Base-by-base conservation (phyloP, 1,140 invertebrate genomes). In the Bombus waltoni region DNA sequence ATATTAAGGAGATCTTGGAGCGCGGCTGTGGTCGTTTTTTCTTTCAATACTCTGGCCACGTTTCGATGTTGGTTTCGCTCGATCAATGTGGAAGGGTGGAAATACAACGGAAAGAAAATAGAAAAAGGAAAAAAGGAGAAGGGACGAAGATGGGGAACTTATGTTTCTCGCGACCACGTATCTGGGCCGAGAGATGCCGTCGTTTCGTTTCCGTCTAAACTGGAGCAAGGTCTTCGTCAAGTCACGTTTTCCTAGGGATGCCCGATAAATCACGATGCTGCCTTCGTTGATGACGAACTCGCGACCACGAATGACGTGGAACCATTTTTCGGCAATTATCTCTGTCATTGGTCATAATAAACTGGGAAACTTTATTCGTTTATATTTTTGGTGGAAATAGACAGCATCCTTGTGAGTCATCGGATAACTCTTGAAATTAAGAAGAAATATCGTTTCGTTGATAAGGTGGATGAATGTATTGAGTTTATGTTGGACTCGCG, bases 221-320 rank as follows among this genome's bases (percentile, higher is more conserved):
- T 91, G 83, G 89, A 85, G 77, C 89, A 91, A 91, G 87, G 87
- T 91, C 85, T 83, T 86, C 76, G 88, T 83, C 82, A 53, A 85
- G 53, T 80, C 80, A 83, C 74, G 70, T 84, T 86, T 88, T 88
- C 66, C 86, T 90, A 89, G 88, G 76, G 89, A 79, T 66, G 73
- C 70, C 40, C 40, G 75, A 81, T 59, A 72, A 62, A 73, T 84
- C 68, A 47, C 53, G 47, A 57, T 81, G 22, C 71, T 53, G 87
- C 25, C 66, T 28, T 42, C 59, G 57, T 10, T 53, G 75, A 86
- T 47, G 59, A 65, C 59, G 35, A 73, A 74, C 42, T 62, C 53
- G 47, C 76, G 65, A 66, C 28, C 38, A 57, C 42, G 35, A 44
- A 9, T 32, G 53, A 72, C 25, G 71, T 18, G 22, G 35, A 9